Base-by-base conservation (phyloP, 2,888 invertebrate species). In the Ptychoptera contaminata region DNA sequence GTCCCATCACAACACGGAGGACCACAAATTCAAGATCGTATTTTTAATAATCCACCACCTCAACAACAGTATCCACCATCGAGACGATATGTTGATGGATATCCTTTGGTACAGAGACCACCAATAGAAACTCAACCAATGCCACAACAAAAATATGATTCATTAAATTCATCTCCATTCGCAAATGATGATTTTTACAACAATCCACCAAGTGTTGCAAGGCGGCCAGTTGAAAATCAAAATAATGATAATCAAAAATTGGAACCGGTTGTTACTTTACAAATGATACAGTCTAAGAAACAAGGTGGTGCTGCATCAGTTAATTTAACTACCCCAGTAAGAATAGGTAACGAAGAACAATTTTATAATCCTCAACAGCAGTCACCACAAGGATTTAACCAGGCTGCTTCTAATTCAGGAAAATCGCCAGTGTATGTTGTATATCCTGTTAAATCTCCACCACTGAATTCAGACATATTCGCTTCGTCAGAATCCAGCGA, bases 211-310 rank as follows among this genome's bases (percentile, higher is more conserved):
- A 68, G 69, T 2, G 60, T 62, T 9, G 54, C 55, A 34, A 55
- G 58, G 6, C 60, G 67, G 34, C 61, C 62, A 48, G 51, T 59
- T 47, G 50, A 56, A 53, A 61, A 2, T 56, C 35, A 16, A 15
- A 37, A 42, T 14, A 4, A 16, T 11, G 42, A 42, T 15, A 40
- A 11, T 11, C 41, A 36, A 45, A 63, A 61, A 36, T 61, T 71
- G 6, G 69, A 72, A 23, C 70, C 71, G 1, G 72, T 79, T 1
- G 72, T 78, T 10, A 79, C 79, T 0, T 57, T 79, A 31, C 80
- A 80, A 61, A 79, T 80, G 80, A 69, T 80, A 39, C 78, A 79
- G 54, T 69, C 71, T 0, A 67, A 72, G 53, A 62, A 67, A 47
- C 58, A 66, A 59, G 12, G 57, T 54, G 9, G 52, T 50, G 47